Evolutionary conservation across 2,888 invertebrate species (phyloP).

Genomic region (Lasioglossum leucozonium): DNA sequence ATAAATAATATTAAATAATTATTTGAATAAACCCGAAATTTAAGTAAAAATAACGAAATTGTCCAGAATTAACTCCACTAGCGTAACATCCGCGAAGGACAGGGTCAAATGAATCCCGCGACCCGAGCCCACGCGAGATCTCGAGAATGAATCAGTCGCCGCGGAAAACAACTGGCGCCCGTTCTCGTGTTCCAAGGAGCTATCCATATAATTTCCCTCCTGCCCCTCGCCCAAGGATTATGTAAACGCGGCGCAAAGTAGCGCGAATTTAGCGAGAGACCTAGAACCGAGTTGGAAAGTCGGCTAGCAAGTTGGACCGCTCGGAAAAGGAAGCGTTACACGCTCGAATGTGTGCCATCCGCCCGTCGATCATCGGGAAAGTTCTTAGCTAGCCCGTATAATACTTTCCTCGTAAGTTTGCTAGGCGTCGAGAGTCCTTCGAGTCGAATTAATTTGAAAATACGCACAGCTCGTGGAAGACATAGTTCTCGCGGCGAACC

Average conservation of each 20-base stretch:
- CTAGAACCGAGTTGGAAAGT: conserved; percentile 26
- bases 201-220: conserved; percentile 6
- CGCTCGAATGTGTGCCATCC: conserved; percentile 21
- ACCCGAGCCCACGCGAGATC: background rate
- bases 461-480: background rate
- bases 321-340: conserved; percentile 2
- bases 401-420: background rate
- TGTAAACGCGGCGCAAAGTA: conserved; percentile 33
- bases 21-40: too few species aligned
- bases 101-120: background rate
- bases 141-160: background rate
- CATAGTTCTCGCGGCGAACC: too few species aligned
- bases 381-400: background rate
- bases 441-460: background rate
- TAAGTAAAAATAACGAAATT: too few species aligned
- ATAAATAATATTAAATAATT: too few species aligned
- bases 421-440: background rate
- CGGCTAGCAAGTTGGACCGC: conserved; percentile 5
- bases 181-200: background rate
- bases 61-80: too few species aligned
- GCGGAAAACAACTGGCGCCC: background rate
- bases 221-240: conserved; percentile 40
- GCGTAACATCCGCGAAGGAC: background rate
- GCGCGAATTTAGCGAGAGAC: conserved; percentile 23
- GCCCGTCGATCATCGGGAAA: conserved; percentile 12